Percentiles rank a stretch among this genome's conserved stretches.
These are phyloP conservation scores for Polyploca ridens DNA, from an alignment of 2,888 invertebrate species.

Conservation along the genomic window DNA sequence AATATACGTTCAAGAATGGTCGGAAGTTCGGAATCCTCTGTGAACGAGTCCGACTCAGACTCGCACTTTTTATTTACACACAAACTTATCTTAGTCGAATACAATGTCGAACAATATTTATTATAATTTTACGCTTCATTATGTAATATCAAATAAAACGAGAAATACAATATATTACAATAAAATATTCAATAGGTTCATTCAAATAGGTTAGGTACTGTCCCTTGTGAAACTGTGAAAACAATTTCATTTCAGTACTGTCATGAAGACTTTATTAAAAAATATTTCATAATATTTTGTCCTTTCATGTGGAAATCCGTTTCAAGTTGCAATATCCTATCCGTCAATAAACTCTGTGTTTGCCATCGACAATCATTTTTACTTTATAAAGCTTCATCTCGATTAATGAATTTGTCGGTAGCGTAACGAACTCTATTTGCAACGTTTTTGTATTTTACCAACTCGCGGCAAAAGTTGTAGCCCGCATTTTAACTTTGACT, in stretches of 20 bases:
- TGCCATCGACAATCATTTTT: slow-evolving; percentile 2
- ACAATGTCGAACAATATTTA: no score
- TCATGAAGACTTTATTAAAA: slow-evolving; percentile 2
- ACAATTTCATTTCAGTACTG: neutral
- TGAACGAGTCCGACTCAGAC: no score
- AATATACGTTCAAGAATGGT: no score
- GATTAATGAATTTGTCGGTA: neutral
- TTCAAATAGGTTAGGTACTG: no score
- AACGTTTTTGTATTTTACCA: neutral
- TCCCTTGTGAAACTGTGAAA: neutral
- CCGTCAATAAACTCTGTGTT: slow-evolving; percentile 1
- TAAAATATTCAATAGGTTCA: no score
- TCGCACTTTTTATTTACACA: no score
- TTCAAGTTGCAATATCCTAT: slow-evolving; percentile 8
- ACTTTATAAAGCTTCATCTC: neutral
- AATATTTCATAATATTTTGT: neutral
- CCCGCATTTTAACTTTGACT: slow-evolving; percentile 2
- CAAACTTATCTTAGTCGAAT: no score
- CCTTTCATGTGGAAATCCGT: slow-evolving; percentile 6
- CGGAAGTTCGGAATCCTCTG: no score
- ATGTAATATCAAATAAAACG: no score
- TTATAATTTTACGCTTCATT: no score
- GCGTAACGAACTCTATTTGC: neutral
- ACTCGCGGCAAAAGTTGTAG: neutral
- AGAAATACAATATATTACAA: no score